Evolutionary conservation across 1,140 invertebrate genomes (phyloP), one percentile per base, ranked within the genome.

Genomic region (Leptestheria dahalacensis): DNA sequence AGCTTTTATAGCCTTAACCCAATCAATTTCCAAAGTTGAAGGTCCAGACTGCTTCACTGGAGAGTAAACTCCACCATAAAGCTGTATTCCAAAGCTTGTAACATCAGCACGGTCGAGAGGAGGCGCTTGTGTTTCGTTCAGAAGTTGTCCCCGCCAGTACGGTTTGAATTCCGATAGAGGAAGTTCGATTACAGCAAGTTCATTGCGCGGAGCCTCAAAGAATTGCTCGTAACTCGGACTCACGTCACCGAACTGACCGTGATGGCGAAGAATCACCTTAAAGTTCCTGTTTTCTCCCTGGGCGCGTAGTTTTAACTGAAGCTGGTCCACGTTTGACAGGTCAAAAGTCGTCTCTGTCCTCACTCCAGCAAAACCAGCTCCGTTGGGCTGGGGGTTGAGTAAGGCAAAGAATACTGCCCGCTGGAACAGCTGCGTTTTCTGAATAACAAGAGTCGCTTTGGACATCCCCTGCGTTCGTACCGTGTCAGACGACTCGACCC

Each of bases 311-410:
- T 66, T 66, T 2, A 85, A 69, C 62, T 75, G 69, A 21, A 85
- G 68, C 57, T 73, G 74, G 1, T 69, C 67, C 62, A 73, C 76
- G 18, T 68, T 67, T 0, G 70, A 71, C 1, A 84, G 65, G 68
- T 84, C 68, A 11, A 75, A 66, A 23, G 69, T 50, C 3, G 71
- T 71, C 3, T 67, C 55, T 1, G 71, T 77, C 41, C 75, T 68
- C 52, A 81, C 73, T 10, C 82, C 82, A 47, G 81, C 81, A 68
- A 85, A 84, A 4, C 81, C 79, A 28, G 83, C 83, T 1, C 82
- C 82, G 63, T 84, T 83, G 9, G 76, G 71, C 68, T 84, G 82
- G 4, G 82, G 82, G 67, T 83, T 83, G 3, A 85, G 66, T 15
- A 84, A 64, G 2, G 78, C 77, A 63, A 84, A 85, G 60, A 85